phyloP scores from a whole-genome alignment of 2,888 invertebrate genomes.

The Branchipolynoe longqiensis region DNA sequence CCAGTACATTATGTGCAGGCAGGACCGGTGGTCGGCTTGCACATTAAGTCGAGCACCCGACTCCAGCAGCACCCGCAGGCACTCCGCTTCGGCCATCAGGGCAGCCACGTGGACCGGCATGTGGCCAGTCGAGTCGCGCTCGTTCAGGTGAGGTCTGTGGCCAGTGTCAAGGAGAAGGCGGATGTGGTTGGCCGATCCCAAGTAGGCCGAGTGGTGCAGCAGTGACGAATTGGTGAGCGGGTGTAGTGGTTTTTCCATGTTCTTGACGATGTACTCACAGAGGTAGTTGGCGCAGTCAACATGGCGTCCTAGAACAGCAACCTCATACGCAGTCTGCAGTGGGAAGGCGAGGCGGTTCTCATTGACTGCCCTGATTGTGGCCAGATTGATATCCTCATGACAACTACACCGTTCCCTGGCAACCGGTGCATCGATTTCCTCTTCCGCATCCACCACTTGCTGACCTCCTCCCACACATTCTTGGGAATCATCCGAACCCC shows the following conservation, averaged over 20 bases:
- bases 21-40: slow-evolving; percentile 50
- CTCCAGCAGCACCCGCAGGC: slow-evolving; percentile 34
- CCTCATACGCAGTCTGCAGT: slow-evolving; percentile 35
- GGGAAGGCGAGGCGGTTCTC: background rate
- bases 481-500: background rate
- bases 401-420: background rate
- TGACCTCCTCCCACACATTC: background rate
- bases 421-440: background rate
- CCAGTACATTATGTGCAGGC: slow-evolving; percentile 58
- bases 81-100: slow-evolving; percentile 32
- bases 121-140: slow-evolving; percentile 39
- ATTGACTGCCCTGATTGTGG: background rate
- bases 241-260: slow-evolving; percentile 43
- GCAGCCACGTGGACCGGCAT: slow-evolving; percentile 54
- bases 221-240: slow-evolving; percentile 30
- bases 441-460: background rate
- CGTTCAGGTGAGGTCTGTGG: background rate
- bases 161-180: slow-evolving; percentile 13
- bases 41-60: slow-evolving; percentile 40
- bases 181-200: slow-evolving; percentile 52
- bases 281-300: slow-evolving; percentile 54
- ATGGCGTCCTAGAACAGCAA: slow-evolving; percentile 17
- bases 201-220: slow-evolving; percentile 46
- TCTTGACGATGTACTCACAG: slow-evolving; percentile 46
- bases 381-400: background rate